Conservation (phyloP, 2,797 vertebrate species). For the Neosilurus mollespiculum region DNA sequence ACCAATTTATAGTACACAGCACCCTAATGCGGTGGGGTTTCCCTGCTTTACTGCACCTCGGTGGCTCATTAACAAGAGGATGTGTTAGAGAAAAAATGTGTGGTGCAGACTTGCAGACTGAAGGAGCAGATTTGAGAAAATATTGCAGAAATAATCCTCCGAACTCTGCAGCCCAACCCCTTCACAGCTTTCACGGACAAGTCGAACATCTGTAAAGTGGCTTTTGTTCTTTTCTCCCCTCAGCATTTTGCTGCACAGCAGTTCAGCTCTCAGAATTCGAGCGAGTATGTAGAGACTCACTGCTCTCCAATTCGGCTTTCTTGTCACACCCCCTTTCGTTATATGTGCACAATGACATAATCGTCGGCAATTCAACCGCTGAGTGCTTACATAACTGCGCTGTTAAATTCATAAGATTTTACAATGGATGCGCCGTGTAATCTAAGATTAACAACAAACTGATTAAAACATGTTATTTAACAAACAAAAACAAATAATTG, state of each 20-base stretch:
- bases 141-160: neutral
- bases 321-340: neutral
- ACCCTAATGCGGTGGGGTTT: slow-evolving; percentile 24
- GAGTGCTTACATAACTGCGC: neutral
- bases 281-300: neutral
- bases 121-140: neutral
- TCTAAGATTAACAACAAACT: neutral
- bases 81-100: slow-evolving; percentile 6
- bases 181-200: neutral
- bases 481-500: neutral
- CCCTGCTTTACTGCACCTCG: slow-evolving; percentile 1
- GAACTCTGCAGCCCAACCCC: neutral
- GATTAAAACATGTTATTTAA: neutral
- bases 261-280: neutral
- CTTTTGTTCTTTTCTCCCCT: slow-evolving; percentile 1
- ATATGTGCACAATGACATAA: neutral
- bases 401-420: neutral
- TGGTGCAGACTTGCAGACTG: neutral
- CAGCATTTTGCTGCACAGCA: slow-evolving; percentile 22
- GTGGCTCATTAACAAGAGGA: slow-evolving; percentile 20
- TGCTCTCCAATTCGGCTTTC: neutral
- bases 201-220: neutral
- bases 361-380: neutral
- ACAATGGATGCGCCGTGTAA: no score
- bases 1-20: slow-evolving; percentile 8